Evolutionary conservation across 2,113 vertebrate genomes (phyloP), one percentile per base, ranked within the genome.

Genomic region (Todiramphus saurophagus): DNA sequence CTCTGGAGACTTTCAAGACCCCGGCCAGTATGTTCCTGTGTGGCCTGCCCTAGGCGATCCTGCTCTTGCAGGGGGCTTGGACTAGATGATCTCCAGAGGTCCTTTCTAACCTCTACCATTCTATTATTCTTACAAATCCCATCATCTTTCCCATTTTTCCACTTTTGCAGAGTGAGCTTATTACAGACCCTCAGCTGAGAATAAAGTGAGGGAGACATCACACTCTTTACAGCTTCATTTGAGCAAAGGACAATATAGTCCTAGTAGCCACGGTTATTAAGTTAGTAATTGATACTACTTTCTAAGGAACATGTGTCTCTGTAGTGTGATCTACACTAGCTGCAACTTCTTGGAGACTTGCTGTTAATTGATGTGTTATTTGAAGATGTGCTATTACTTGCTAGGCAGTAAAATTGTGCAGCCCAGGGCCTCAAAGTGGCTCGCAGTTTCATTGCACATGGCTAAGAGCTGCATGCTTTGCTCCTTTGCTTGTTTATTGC

Each of bases 291-390:
- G 30, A 72, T 60, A 28, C 16, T 81, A 1, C 28, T 79, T 21
- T 79, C 25, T 25, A 9, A 86, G 68, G 30, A 53, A 50, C 0
- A 0, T 1, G 1, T 33, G 14, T 74, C n/a, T 70, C 69, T 55
- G 27, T 10, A 43, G 9, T 41, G 21, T 69, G 28, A 53, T 70
- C 28, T 88, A 30, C 3, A 6, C 9, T 39, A 83, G 13, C 46
- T 94, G 10, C 15, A 7, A 5, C 20, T 90, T 35, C 41, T 25
- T 67, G 41, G 93, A 83, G 21, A 17, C 7, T 28, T 73, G 7
- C 28, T 86, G 1, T 62, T 67, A 17, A 17, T 50, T 53, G 41
- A 2, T 48, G 80, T 81, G 13, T 73, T 83, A 66, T n/a, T 51
- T 80, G 14, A 78, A 67, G 64, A 4, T 72, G 11, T 83, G 44